Evolutionary conservation across 30 jellyfish, hydroid and myxozoan genomes (phyloP).

Genomic region (Mastigias papua): DNA sequence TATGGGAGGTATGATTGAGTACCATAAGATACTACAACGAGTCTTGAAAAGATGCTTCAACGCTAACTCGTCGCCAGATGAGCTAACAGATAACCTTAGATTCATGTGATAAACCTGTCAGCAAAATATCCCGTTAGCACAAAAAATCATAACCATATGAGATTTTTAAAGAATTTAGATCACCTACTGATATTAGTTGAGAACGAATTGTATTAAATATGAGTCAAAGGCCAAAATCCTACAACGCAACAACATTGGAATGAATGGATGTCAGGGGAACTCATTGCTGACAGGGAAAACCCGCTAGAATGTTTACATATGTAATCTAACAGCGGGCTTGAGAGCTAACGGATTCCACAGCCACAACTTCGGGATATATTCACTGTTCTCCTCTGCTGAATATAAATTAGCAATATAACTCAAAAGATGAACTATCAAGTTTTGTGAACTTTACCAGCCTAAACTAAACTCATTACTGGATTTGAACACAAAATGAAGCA

Average conservation of each 20-base stretch:
- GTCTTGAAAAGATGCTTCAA: too few relatives aligned
- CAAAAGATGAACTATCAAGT: not conserved
- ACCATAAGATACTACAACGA: too few relatives aligned
- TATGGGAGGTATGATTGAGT: too few relatives aligned
- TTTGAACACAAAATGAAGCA: not conserved
- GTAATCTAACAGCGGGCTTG: not conserved
- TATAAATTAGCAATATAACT: not conserved
- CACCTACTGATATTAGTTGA: not conserved
- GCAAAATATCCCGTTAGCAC: too few relatives aligned
- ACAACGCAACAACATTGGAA: not conserved
- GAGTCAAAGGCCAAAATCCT: not conserved
- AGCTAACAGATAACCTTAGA: too few relatives aligned
- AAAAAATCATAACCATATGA: not conserved
- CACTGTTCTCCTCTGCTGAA: not conserved
- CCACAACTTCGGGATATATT: not conserved
- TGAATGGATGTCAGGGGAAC: slow-evolving; percentile 13
- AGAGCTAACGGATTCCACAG: slow-evolving; percentile 6
- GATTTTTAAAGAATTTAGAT: not conserved
- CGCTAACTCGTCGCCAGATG: too few relatives aligned
- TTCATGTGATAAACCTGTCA: too few relatives aligned
- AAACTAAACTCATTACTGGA: not conserved
- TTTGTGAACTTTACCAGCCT: not conserved
- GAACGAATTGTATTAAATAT: too few relatives aligned
- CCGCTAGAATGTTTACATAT: slow-evolving; percentile 10
- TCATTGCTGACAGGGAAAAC: slow-evolving; percentile 4